Percentiles rank a stretch among this genome's conserved stretches.
These are phyloP conservation scores for Myzus persicae DNA, from an alignment of 1,140 invertebrate genomes.

Conservation along the genomic window DNA sequence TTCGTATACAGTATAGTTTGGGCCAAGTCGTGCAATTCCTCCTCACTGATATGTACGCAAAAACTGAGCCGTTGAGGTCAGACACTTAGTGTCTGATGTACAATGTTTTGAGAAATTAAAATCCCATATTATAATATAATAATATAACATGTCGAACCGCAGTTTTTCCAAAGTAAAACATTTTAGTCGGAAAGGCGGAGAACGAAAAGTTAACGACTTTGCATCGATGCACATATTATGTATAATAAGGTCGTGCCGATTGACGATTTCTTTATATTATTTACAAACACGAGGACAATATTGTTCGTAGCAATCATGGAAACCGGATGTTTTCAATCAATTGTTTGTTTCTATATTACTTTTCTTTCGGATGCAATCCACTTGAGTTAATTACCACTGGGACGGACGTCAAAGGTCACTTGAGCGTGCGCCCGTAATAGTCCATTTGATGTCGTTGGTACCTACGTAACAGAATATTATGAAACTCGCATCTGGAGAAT, in stretches of 20 bases:
- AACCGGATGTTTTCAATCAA: constrained; percentile 52
- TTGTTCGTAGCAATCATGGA: constrained; percentile 1
- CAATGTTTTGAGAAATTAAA: background rate
- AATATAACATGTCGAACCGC: background rate
- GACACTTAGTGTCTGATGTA: background rate
- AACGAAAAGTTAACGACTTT: background rate
- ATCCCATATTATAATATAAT: background rate
- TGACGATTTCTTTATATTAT: background rate
- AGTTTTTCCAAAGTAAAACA: background rate
- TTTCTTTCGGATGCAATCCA: constrained; percentile 32
- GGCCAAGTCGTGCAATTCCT: background rate
- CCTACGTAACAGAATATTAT: background rate
- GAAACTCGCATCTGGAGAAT: constrained; percentile 15
- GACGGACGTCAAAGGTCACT: constrained; percentile 49
- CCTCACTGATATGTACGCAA: background rate
- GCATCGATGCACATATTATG: background rate
- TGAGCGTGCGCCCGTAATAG: background rate
- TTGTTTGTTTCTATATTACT: constrained; percentile 2
- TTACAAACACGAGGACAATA: background rate
- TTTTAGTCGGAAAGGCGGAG: background rate
- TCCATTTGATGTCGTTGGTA: background rate
- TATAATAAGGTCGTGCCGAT: background rate
- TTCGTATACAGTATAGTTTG: background rate
- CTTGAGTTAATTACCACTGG: constrained; percentile 34
- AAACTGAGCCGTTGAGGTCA: background rate